Evolutionary conservation across 2,888 invertebrate species (phyloP).

Genomic region (Bombylius major): DNA sequence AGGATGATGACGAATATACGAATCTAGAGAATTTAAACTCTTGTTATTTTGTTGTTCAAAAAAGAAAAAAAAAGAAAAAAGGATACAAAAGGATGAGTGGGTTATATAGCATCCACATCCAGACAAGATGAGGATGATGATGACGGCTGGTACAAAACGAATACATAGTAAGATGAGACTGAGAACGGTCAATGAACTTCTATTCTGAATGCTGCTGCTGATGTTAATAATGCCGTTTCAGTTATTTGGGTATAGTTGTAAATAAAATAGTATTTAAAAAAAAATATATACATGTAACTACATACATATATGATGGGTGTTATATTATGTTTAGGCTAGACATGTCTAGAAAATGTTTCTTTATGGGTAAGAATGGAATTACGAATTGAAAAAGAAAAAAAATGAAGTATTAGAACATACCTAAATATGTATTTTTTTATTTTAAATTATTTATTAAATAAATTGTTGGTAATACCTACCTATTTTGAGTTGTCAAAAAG

Average conservation of each 20-base stretch:
- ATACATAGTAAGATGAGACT: neutral
- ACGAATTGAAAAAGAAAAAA: too few relatives aligned
- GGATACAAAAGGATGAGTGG: neutral
- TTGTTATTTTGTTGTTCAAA: too few relatives aligned
- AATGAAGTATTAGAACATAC: too few relatives aligned
- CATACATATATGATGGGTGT: too few relatives aligned
- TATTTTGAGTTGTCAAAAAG: too few relatives aligned
- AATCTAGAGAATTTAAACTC: too few relatives aligned
- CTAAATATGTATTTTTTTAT: too few relatives aligned
- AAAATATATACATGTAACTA: neutral
- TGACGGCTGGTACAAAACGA: neutral
- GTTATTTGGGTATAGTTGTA: neutral
- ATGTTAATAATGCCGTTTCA: neutral
- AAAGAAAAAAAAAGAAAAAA: too few relatives aligned
- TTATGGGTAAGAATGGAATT: too few relatives aligned
- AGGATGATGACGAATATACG: neutral
- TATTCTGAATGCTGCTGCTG: neutral
- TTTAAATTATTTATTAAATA: too few relatives aligned
- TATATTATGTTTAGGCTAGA: neutral
- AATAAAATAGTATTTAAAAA: constrained; percentile 2
- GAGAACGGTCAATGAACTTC: constrained; percentile 4
- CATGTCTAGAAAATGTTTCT: neutral
- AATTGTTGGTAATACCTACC: too few relatives aligned
- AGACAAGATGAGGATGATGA: neutral
- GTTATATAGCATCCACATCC: neutral